Evolutionary conservation across 2,888 invertebrate genomes (phyloP).

Genomic region (Drosophila mulleri): DNA sequence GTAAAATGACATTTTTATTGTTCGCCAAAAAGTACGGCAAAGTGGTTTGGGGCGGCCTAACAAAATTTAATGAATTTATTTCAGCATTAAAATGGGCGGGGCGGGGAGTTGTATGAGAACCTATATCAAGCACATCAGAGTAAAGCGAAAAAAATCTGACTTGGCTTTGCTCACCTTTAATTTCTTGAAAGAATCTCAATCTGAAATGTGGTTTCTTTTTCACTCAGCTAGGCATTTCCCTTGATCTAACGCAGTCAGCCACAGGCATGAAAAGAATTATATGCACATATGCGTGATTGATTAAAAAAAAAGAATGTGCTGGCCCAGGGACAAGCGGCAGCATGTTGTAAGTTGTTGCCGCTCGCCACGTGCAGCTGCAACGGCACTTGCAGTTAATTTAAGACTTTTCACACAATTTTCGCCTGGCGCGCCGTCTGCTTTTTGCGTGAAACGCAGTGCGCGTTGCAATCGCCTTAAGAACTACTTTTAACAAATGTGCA

Average conservation of each 20-base stretch:
- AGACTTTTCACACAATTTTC: slow-evolving; percentile 71
- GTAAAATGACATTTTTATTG: slow-evolving; percentile 78
- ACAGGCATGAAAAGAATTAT: slow-evolving; percentile 33
- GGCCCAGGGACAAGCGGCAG: slow-evolving; percentile 18
- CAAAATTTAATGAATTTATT: slow-evolving; percentile 68
- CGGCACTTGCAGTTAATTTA: slow-evolving; percentile 69
- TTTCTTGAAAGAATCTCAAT: neutral
- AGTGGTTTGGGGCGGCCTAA: neutral
- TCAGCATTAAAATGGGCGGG: slow-evolving; percentile 43
- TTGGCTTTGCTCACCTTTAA: slow-evolving; percentile 1
- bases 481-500: slow-evolving; percentile 79
- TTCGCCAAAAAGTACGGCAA: slow-evolving; percentile 42
- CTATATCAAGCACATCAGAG: slow-evolving; percentile 43
- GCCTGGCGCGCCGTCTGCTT: slow-evolving; percentile 15
- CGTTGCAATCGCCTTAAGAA: slow-evolving; percentile 79
- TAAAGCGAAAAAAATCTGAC: slow-evolving; percentile 33
- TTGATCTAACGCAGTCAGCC: slow-evolving; percentile 35
- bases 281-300: slow-evolving; percentile 65
- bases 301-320: slow-evolving; percentile 55
- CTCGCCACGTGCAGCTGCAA: slow-evolving; percentile 44
- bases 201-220: neutral
- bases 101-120: slow-evolving; percentile 30
- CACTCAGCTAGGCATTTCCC: neutral
- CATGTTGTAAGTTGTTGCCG: slow-evolving; percentile 13
- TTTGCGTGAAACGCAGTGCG: slow-evolving; percentile 15